Evolutionary conservation across 2,888 invertebrate genomes (phyloP).

Genomic region (Lampropteryx suffumata): DNA sequence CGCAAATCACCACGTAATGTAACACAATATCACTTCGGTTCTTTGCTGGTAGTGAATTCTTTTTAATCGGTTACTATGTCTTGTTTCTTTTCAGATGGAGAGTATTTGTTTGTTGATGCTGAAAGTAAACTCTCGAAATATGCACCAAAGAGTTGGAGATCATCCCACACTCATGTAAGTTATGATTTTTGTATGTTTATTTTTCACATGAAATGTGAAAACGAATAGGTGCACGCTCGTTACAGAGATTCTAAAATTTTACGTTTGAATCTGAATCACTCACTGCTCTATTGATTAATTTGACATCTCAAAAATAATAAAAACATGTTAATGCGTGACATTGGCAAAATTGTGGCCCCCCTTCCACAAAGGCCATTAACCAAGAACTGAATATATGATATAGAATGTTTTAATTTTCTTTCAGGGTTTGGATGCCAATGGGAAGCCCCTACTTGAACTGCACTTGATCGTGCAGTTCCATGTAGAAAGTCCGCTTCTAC

Average conservation of each 20-base stretch:
- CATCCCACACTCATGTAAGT: conserved; percentile 95
- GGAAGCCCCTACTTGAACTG: conserved; percentile 93
- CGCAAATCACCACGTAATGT: conserved; percentile 43
- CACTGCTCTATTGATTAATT: no score
- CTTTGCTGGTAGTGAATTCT: no score
- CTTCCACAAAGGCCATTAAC: no score
- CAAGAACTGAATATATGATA: background rate
- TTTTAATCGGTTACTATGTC: background rate
- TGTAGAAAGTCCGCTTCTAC: conserved; percentile 94
- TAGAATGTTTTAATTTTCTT: conserved; percentile 28
- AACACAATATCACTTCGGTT: conserved; percentile 34
- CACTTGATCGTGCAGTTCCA: conserved; percentile 97
- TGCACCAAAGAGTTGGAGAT: conserved; percentile 98
- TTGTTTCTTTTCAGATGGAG: conserved; percentile 90
- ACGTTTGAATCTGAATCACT: no score
- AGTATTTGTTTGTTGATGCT: conserved; percentile 96
- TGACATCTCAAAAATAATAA: background rate
- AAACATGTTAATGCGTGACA: no score
- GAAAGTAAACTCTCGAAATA: conserved; percentile 98
- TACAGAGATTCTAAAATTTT: no score
- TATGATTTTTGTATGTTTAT: no score
- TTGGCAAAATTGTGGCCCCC: no score
- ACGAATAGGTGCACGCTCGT: no score
- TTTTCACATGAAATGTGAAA: no score
- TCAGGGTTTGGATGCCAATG: conserved; percentile 94